phyloP scores from a whole-genome alignment of 92 coral and sea anemone genomes.

The Galaxea fascicularis region DNA sequence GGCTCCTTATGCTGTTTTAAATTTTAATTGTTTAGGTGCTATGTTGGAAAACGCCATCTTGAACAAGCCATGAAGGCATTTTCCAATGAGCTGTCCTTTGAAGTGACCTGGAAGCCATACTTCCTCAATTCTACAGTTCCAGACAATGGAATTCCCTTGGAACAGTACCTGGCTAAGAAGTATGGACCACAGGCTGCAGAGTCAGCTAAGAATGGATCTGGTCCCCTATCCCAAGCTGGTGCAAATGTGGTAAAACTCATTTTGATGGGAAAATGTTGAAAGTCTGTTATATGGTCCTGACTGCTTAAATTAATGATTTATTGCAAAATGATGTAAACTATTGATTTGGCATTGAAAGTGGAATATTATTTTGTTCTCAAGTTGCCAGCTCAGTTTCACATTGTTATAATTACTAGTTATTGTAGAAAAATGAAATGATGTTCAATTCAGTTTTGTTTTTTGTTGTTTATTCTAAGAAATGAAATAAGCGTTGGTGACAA shows the following conservation, averaged over 20 bases:
- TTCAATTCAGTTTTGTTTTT: too few relatives aligned
- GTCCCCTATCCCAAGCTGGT: conserved; percentile 80
- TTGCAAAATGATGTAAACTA: too few relatives aligned
- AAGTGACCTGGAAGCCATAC: conserved; percentile 92
- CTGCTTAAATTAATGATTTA: too few relatives aligned
- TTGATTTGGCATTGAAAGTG: too few relatives aligned
- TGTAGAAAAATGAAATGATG: too few relatives aligned
- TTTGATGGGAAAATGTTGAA: neutral
- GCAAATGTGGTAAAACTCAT: conserved; percentile 61
- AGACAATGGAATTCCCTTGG: conserved; percentile 72
- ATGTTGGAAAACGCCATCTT: conserved; percentile 95
- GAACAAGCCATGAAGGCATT: conserved; percentile 89
- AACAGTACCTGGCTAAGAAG: conserved; percentile 76
- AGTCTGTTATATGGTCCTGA: neutral
- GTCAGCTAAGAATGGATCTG: conserved; percentile 65
- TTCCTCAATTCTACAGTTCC: conserved; percentile 84
- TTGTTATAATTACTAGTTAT: too few relatives aligned
- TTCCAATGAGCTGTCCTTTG: conserved; percentile 80
- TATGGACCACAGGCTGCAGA: conserved; percentile 88
- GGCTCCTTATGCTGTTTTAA: too few relatives aligned
- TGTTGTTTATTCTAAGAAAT: too few relatives aligned
- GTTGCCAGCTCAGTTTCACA: too few relatives aligned
- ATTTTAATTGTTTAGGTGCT: conserved; percentile 79
- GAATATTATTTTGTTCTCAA: too few relatives aligned
- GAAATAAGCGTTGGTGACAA: too few relatives aligned